These are phyloP conservation scores for Tetrapedia diversipes DNA, from an alignment of 2,888 invertebrate species.

Conservation along the genomic window DNA sequence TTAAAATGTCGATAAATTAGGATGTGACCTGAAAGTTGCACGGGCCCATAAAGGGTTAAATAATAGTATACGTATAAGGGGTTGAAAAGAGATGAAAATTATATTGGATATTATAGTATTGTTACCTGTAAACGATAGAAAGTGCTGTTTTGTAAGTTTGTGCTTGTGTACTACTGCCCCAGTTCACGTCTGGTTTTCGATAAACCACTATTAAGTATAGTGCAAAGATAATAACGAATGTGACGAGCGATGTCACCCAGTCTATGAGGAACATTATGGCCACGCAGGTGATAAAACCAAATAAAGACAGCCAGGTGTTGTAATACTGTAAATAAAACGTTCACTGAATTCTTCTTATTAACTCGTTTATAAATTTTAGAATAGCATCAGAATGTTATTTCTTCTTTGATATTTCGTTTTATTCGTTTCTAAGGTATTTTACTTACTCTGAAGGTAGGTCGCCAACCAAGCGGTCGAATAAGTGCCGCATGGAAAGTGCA, in stretches of 20 bases:
- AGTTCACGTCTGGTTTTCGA: slow-evolving; percentile 97
- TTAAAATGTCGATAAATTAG: too few relatives aligned
- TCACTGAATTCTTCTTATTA: slow-evolving; percentile 39
- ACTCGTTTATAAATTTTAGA: too few relatives aligned
- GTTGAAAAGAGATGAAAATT: not conserved
- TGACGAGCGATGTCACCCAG: slow-evolving; percentile 96
- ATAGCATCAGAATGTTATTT: too few relatives aligned
- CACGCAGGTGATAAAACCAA: slow-evolving; percentile 92
- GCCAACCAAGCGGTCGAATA: slow-evolving; percentile 94
- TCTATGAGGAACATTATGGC: slow-evolving; percentile 97
- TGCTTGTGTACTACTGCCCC: slow-evolving; percentile 98
- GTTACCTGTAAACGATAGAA: slow-evolving; percentile 88
- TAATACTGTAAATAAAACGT: slow-evolving; percentile 88
- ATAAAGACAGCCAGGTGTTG: slow-evolving; percentile 94
- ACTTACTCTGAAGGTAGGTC: slow-evolving; percentile 92
- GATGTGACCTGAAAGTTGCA: too few relatives aligned
- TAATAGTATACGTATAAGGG: too few relatives aligned
- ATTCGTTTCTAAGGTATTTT: slow-evolving; percentile 3
- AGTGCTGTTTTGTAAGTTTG: slow-evolving; percentile 97
- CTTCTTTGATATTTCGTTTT: not conserved
- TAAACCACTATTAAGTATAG: slow-evolving; percentile 97
- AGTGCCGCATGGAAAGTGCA: slow-evolving; percentile 97
- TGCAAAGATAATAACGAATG: slow-evolving; percentile 93
- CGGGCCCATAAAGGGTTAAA: too few relatives aligned
- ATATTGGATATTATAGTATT: too few relatives aligned